Evolutionary conservation across 2,797 vertebrate species (phyloP).

Genomic region (Myotis myotis): DNA sequence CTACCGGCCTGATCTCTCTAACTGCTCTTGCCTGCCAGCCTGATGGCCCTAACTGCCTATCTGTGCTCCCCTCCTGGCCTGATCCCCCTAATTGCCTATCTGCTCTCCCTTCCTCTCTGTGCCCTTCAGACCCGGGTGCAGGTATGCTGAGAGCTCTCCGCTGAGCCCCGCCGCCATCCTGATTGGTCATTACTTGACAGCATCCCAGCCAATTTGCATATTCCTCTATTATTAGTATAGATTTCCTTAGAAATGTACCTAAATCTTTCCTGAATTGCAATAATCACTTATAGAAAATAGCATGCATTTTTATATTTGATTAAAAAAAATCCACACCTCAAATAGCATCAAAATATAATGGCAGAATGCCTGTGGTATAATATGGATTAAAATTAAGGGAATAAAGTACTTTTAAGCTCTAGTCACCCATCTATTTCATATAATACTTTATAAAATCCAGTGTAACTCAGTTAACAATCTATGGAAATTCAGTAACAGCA

Average conservation of each 20-base stretch:
- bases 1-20: no score
- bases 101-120: no score
- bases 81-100: no score
- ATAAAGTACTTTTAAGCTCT: not conserved
- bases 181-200: no score
- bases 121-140: accelerated
- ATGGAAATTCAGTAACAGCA: not conserved
- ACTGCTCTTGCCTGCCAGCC: no score
- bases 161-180: no score
- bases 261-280: not conserved
- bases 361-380: not conserved
- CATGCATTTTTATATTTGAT: not conserved
- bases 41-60: no score
- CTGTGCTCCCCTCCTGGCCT: no score
- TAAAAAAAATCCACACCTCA: slow-evolving; percentile 15
- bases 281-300: not conserved
- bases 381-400: not conserved
- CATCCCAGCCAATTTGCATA: no score
- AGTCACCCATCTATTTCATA: not conserved
- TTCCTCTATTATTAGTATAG: no score
- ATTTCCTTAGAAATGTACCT: slow-evolving; percentile 13
- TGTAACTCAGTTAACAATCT: not conserved
- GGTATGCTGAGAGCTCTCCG: no score
- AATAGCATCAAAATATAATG: not conserved
- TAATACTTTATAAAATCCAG: slow-evolving; percentile 30